Base-by-base conservation (phyloP, 2,888 invertebrate genomes). In the Drosophila buzzatii region DNA sequence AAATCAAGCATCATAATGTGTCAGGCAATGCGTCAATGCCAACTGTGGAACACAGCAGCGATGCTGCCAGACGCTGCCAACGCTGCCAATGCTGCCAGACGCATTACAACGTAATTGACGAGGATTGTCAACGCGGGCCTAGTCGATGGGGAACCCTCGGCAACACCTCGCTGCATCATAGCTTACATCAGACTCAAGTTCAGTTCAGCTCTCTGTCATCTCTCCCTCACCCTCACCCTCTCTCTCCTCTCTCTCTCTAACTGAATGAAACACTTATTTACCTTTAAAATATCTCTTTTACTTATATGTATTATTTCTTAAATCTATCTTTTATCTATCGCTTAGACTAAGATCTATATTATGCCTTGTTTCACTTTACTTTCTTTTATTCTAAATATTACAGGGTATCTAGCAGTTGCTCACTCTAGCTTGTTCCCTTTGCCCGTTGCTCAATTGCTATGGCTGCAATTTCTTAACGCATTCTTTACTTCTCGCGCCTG, bases 51-150 rank as follows among this genome's bases (percentile, higher is more conserved):
- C 57, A 45, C 44, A 47, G 60, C 61, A 42, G 51, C 58, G 52
- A 18, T 20, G 41, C 41, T 16, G 55, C 51, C 39, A 44, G 35
- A 33, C 35, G 59, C 72, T 65, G 59, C 58, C 74, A 79, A 6
- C 49, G 9, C 49, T 18, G 49, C 27, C 51, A 52, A 72, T 3
- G n/a, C 35, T 52, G 52, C 39, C 42, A 44, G 81, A 74, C 75
- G 79, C 85, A 90, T 87, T 89, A 91, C 91, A 90, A 88, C 89
- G 90, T 91, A 90, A 90, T 90, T 91, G 90, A 89, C 90, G 91
- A 85, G 90, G 82, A 91, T 90, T 91, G 90, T 86, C 91, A 91
- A 85, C 91, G 90, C 91, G 49, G 33, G 27, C 31, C 20, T 37
- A 39, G 49, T 71, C 62, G 68, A 60, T 56, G 31, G 49, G 53